These are phyloP conservation scores for Rotaria magnacalcarata DNA, from an alignment of 2,888 invertebrate genomes.

Conservation along the genomic window DNA sequence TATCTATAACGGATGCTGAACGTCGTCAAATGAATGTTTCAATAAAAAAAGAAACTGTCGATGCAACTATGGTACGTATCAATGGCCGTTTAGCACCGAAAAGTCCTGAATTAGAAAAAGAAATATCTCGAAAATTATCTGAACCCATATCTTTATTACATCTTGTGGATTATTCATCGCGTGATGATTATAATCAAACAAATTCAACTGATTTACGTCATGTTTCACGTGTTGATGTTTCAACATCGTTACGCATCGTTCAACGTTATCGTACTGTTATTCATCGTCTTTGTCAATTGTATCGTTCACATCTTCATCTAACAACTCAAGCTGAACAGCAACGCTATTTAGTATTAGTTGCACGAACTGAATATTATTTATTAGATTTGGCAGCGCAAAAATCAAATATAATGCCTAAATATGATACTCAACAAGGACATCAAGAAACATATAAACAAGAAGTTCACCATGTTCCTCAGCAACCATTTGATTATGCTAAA, in stretches of 20 bases:
- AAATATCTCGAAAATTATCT: neutral
- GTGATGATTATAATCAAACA: slow-evolving; percentile 1
- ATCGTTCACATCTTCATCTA: neutral
- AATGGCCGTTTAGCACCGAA: neutral
- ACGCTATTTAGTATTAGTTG: slow-evolving; percentile 3
- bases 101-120: neutral
- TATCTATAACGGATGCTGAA: neutral
- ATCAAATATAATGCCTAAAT: neutral
- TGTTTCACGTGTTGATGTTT: neutral
- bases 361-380: neutral
- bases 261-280: slow-evolving; percentile 20
- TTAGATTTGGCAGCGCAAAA: neutral
- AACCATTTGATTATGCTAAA: neutral
- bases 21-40: slow-evolving; percentile 33
- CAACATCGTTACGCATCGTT: neutral
- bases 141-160: neutral
- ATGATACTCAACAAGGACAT: neutral
- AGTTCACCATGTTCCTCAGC: neutral
- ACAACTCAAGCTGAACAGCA: neutral
- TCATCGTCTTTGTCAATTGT: neutral
- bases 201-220: neutral
- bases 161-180: slow-evolving; percentile 13
- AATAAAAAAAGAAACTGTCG: neutral
- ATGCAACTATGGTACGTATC: neutral
- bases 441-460: neutral